Evolutionary conservation across 1,140 invertebrate genomes (phyloP).

Genomic region (Atta colombica): DNA sequence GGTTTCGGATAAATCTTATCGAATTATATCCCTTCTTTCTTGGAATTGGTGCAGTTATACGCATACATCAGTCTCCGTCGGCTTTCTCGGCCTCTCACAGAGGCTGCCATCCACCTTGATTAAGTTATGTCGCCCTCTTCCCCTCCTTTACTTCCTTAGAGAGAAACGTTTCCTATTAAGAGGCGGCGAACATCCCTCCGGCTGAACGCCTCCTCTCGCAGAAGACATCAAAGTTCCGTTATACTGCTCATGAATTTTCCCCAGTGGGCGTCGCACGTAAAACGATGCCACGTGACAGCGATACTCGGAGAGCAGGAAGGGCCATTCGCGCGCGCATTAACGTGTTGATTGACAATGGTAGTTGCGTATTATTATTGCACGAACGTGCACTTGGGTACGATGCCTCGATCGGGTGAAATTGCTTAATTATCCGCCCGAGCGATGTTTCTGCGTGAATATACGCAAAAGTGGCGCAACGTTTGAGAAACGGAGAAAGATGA

Average conservation of each 20-base stretch:
- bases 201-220: constrained; percentile 71
- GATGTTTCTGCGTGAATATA: not conserved
- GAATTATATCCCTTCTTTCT: constrained; percentile 72
- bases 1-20: constrained; percentile 82
- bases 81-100: constrained; percentile 72
- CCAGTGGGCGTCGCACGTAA: constrained; percentile 67
- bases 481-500: not conserved
- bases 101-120: constrained; percentile 81
- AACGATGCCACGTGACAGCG: constrained; percentile 68
- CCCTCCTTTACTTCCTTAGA: constrained; percentile 67
- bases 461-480: not conserved
- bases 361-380: constrained; percentile 22
- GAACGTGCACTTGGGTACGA: constrained; percentile 40
- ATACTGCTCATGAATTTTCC: constrained; percentile 75
- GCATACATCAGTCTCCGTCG: constrained; percentile 66
- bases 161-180: constrained; percentile 84
- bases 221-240: constrained; percentile 82
- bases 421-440: constrained; percentile 37
- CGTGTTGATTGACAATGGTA: constrained; percentile 42
- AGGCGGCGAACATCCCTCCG: constrained; percentile 78
- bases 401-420: constrained; percentile 24
- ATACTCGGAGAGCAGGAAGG: constrained; percentile 50
- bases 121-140: constrained; percentile 80
- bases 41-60: constrained; percentile 62
- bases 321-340: constrained; percentile 44